Evolutionary conservation across 2,113 vertebrate species (phyloP).

Genomic region (Sula dactylatra): DNA sequence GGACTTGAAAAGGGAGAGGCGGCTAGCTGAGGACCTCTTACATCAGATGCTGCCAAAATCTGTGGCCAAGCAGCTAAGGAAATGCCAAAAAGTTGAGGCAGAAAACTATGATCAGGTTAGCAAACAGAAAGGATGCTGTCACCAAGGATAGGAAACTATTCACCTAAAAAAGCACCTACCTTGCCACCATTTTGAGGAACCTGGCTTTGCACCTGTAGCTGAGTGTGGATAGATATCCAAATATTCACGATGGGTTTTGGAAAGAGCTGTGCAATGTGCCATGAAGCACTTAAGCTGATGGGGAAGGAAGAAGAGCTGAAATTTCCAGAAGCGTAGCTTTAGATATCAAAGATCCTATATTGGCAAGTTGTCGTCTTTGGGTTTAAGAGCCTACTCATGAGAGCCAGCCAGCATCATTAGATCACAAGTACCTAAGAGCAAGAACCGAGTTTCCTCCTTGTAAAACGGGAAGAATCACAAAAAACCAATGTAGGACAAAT

Average conservation of each 20-base stretch:
- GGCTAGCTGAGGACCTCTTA: constrained; percentile 84
- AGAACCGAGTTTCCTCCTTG: not conserved
- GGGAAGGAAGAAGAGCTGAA: not conserved
- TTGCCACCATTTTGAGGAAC: not conserved
- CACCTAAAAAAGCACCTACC: not conserved
- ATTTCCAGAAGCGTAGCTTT: not conserved
- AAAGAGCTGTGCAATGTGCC: not conserved
- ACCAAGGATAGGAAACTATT: not conserved
- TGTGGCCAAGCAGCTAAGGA: constrained; percentile 85
- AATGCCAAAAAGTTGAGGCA: constrained; percentile 81
- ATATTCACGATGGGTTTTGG: rapidly evolving
- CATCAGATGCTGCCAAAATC: constrained; percentile 91
- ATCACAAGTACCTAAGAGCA: rapidly evolving
- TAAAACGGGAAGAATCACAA: not conserved
- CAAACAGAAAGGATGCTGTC: not conserved
- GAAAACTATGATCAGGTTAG: constrained; percentile 87
- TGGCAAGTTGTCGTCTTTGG: not conserved
- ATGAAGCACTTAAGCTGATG: not conserved
- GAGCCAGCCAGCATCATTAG: not conserved
- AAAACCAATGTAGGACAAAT: not conserved
- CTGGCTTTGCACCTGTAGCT: not conserved
- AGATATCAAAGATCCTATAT: not conserved
- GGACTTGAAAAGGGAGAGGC: constrained; percentile 79
- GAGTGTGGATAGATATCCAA: not conserved
- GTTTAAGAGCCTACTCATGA: not conserved